Evolutionary conservation across 2,113 vertebrate genomes (phyloP).

Genomic region (Globicephala melas): DNA sequence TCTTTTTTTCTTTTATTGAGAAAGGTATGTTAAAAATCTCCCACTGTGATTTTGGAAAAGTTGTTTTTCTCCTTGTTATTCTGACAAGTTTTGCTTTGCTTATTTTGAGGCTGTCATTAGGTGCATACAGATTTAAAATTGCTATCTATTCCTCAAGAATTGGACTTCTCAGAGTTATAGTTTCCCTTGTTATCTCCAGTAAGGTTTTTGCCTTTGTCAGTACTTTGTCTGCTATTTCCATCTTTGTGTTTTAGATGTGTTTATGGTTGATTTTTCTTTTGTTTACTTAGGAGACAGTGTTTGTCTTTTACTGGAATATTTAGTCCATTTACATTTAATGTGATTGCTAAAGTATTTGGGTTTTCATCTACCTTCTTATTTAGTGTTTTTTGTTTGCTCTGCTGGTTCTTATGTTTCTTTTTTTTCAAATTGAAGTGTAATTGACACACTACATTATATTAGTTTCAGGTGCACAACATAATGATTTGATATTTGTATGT

Average conservation of each 20-base stretch:
- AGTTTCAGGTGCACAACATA: background rate
- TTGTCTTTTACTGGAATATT: background rate
- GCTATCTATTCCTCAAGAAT: background rate
- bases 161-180: background rate
- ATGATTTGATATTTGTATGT: background rate
- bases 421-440: background rate
- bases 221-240: background rate
- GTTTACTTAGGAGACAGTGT: background rate
- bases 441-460: background rate
- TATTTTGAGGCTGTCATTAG: background rate
- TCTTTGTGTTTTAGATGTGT: background rate
- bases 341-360: background rate
- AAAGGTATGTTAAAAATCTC: background rate
- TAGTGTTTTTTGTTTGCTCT: background rate
- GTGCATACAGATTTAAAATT: background rate
- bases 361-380: background rate
- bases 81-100: background rate
- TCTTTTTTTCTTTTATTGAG: background rate
- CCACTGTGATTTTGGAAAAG: background rate
- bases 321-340: background rate
- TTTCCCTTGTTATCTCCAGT: background rate
- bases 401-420: background rate
- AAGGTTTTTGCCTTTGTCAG: background rate
- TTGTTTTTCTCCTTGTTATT: background rate
- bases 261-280: background rate